phyloP scores from a whole-genome alignment of 1,140 invertebrate genomes.

The Formica exsecta region DNA sequence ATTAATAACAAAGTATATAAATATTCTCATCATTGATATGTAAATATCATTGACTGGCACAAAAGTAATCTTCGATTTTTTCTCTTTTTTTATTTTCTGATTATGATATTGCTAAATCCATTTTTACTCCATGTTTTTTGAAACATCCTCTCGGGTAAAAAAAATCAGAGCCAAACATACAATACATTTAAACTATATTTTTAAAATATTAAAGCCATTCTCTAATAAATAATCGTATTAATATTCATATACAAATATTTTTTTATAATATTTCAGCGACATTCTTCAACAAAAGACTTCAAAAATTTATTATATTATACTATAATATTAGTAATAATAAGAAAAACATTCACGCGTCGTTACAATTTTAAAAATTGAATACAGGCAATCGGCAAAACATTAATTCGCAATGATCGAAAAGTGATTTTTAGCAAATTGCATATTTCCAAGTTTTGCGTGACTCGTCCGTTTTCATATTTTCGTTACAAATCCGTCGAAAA shows the following conservation, averaged over 20 bases:
- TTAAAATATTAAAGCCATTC: conserved; percentile 1
- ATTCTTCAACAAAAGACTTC: neutral
- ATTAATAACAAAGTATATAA: neutral
- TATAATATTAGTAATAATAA: conserved; percentile 10
- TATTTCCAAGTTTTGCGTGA: conserved; percentile 1
- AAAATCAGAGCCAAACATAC: neutral
- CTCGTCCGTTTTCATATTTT: neutral
- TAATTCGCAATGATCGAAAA: conserved; percentile 11
- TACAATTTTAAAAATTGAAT: neutral
- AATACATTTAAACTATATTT: conserved; percentile 12
- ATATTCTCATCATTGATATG: neutral
- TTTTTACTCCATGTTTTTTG: conserved; percentile 1
- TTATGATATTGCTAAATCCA: neutral
- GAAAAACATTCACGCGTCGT: neutral
- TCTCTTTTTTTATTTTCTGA: neutral
- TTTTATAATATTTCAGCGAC: conserved; percentile 15
- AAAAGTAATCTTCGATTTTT: neutral
- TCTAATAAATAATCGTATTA: neutral
- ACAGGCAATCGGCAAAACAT: conserved; percentile 20
- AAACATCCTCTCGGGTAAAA: neutral
- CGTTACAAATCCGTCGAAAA: neutral
- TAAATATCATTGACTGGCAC: neutral
- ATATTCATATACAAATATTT: neutral
- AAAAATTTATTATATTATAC: neutral
- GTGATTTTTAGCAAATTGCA: neutral